Percentiles rank a stretch among this genome's conserved stretches.
Evolutionary conservation across 2,888 invertebrate species (phyloP).

Genomic region (Argyresthia goedartella): DNA sequence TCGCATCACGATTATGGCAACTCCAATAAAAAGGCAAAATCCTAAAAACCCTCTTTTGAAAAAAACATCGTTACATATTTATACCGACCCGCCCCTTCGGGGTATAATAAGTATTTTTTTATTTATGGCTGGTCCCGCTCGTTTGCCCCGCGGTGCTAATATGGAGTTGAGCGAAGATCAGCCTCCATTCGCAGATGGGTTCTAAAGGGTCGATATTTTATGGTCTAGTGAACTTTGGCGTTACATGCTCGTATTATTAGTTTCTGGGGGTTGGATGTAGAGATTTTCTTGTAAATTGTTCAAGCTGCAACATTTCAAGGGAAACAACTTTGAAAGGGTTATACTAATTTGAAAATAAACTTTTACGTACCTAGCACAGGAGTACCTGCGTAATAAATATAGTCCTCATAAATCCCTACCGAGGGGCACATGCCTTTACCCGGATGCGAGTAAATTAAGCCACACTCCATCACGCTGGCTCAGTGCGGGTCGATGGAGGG

Average conservation of each 20-base stretch:
- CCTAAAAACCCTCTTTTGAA: constrained; percentile 1
- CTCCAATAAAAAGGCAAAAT: constrained; percentile 9
- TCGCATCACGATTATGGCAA: constrained; percentile 9
- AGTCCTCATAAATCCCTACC: no score
- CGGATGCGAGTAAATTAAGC: no score
- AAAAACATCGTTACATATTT: constrained; percentile 44
- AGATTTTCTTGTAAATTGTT: not conserved
- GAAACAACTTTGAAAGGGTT: no score
- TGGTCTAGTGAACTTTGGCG: constrained; percentile 3
- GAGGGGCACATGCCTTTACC: no score
- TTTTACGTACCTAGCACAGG: no score
- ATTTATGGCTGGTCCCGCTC: constrained; percentile 35
- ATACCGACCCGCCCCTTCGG: constrained; percentile 29
- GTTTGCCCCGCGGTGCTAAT: constrained; percentile 60
- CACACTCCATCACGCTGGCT: no score
- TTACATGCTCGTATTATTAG: not conserved
- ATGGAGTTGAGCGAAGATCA: constrained; percentile 56
- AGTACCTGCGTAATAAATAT: no score
- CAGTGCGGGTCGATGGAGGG: no score
- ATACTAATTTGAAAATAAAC: no score
- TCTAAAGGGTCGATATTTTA: constrained; percentile 4
- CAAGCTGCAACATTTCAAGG: not conserved
- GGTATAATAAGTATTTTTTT: constrained; percentile 56
- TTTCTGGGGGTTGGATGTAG: not conserved
- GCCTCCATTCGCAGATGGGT: constrained; percentile 14